Percentiles rank a stretch among this genome's conserved stretches.
Evolutionary conservation across 2,113 vertebrate species (phyloP).

Genomic region (Odontophorus gujanensis): DNA sequence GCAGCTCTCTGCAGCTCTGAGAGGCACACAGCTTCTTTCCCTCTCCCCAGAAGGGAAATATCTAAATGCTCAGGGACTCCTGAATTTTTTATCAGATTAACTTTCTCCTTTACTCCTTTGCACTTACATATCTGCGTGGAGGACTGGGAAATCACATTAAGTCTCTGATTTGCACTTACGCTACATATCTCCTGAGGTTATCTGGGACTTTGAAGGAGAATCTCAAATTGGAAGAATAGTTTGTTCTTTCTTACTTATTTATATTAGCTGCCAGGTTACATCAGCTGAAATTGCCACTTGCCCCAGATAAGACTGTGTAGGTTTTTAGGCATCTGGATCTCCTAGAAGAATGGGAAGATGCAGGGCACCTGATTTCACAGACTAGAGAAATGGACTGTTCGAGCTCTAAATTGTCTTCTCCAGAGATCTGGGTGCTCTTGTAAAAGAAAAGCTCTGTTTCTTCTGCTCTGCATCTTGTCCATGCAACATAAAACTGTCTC

Average conservation of each 20-base stretch:
- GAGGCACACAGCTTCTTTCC: not conserved
- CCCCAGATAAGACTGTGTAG: not conserved
- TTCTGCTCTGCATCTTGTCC: not conserved
- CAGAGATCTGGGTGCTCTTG: not conserved
- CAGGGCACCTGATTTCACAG: not conserved
- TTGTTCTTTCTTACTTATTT: slow-evolving; percentile 19
- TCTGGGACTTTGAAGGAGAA: not conserved
- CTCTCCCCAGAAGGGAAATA: not conserved
- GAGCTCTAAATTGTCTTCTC: not conserved
- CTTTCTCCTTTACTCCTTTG: slow-evolving; percentile 2
- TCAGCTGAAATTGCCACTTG: not conserved
- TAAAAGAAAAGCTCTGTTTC: not conserved
- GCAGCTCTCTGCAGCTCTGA: not conserved
- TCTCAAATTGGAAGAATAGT: not conserved
- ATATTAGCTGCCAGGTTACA: not conserved
- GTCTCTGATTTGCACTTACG: not conserved
- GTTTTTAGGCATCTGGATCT: not conserved
- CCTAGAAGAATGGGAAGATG: not conserved
- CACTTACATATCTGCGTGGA: not conserved
- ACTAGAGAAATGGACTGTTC: not conserved
- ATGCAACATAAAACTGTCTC: not conserved
- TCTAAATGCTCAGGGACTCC: not conserved
- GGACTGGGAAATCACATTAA: not conserved
- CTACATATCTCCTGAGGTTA: not conserved
- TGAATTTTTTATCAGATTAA: slow-evolving; percentile 7